These are phyloP conservation scores for Epizoanthus fatuus DNA, from an alignment of 92 coral and sea anemone species.

Conservation along the genomic window DNA sequence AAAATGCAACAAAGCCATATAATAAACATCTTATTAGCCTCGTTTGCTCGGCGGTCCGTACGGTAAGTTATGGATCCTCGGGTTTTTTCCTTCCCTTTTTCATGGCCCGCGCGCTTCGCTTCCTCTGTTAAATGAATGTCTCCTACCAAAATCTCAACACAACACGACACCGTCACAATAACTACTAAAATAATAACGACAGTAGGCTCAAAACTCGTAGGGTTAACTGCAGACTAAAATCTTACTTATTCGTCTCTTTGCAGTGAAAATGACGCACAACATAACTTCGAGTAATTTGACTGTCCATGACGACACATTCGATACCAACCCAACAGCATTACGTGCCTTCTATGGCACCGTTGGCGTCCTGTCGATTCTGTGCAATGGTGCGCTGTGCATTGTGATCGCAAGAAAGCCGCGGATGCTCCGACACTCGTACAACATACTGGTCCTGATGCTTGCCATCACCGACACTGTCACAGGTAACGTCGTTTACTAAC, in stretches of 20 bases:
- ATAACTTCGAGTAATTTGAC: background rate
- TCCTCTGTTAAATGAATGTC: too few relatives aligned
- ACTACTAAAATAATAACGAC: too few relatives aligned
- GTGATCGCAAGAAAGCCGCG: background rate
- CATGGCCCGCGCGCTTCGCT: too few relatives aligned
- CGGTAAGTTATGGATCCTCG: too few relatives aligned
- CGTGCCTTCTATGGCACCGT: conserved; percentile 9
- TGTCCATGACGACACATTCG: background rate
- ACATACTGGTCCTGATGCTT: background rate
- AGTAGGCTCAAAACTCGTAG: too few relatives aligned
- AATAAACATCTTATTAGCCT: too few relatives aligned
- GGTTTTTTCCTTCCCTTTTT: too few relatives aligned
- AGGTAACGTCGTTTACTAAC: background rate
- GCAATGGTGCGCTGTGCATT: background rate
- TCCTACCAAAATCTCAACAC: too few relatives aligned
- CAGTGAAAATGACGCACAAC: background rate
- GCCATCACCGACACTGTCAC: conserved; percentile 2
- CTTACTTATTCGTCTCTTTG: background rate
- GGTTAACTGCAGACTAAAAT: too few relatives aligned
- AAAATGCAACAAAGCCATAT: too few relatives aligned
- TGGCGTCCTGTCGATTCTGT: background rate
- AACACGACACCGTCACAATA: too few relatives aligned
- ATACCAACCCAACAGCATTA: background rate
- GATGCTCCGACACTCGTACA: conserved; percentile 1
- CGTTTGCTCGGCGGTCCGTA: too few relatives aligned